These are phyloP conservation scores for Tonatia bakeri DNA, from an alignment of 2,113 vertebrate genomes.

Conservation along the genomic window DNA sequence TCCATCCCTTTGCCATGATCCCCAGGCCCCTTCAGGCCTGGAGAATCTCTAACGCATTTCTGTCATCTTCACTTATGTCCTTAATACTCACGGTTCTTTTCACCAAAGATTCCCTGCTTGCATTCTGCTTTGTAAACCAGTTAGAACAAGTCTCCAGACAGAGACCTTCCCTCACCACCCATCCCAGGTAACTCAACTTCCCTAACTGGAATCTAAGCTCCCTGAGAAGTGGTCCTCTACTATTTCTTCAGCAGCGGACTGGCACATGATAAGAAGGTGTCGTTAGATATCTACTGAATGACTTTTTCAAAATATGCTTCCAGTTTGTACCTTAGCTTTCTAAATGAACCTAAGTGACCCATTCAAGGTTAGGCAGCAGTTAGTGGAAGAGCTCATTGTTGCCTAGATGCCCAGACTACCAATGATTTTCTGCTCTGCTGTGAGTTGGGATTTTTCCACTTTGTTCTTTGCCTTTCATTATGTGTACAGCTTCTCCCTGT, in stretches of 20 bases:
- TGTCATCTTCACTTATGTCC: not conserved
- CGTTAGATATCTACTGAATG: too few relatives aligned
- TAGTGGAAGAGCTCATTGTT: not conserved
- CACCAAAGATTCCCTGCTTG: not conserved
- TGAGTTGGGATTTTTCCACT: not conserved
- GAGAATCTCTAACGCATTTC: not conserved
- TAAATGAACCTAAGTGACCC: not conserved
- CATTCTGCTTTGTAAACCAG: not conserved
- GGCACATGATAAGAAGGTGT: not conserved
- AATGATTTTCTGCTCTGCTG: not conserved
- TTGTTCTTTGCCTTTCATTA: not conserved
- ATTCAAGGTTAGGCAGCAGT: not conserved
- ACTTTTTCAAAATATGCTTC: not conserved
- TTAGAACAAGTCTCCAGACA: not conserved
- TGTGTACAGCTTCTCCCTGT: not conserved
- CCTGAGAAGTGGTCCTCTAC: not conserved
- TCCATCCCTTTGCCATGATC: not conserved
- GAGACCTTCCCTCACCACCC: not conserved
- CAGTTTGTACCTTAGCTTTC: not conserved
- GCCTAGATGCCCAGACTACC: fast-evolving
- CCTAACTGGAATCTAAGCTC: not conserved
- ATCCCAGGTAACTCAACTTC: not conserved
- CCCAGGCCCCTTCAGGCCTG: too few relatives aligned
- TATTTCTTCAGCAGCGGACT: not conserved
- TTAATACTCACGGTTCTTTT: not conserved